Base-by-base conservation (phyloP, 2,113 vertebrate genomes). In the Calcarius ornatus region DNA sequence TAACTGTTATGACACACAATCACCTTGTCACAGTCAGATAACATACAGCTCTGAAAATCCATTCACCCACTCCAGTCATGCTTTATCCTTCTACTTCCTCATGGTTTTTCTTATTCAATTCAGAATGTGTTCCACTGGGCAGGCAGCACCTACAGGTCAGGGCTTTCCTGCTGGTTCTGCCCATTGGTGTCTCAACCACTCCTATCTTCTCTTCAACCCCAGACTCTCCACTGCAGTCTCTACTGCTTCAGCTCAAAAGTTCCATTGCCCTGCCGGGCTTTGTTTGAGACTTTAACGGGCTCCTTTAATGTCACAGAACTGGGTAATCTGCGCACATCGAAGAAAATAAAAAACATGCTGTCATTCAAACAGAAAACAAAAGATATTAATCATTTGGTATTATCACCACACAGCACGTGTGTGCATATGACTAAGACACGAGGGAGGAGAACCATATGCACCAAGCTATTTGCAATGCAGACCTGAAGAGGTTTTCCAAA, bases 401-500 rank as follows among this genome's bases (percentile, higher is more conserved):
- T 90, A 90, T 65, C 88, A 89, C 70, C 92, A 81, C 83, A 81
- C 28, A 93, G 78, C 79, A 95, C 48, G 24, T 86, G 86, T 72
- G 48, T 53, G 71, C 43, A 6, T 35, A 78, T 95, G 96, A 96
- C 91, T 97, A 96, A 97, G 81, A 81, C 63, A 53, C 37, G 91
- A 91, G 78, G 94, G 94, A 95, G 87, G 87, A 91, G 48, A 92
- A 81, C 89, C 91, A 81, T 87, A 94, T 94, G 93, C 48, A 92
- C 91, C 66, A 84, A 89, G 43, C 61, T 89, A 81, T 86, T 87
- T 73, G 81, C 81, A 85, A 82, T n/a, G 65, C 78, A 88, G 73
- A 89, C 79, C 38, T 51, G 77, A 54, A 11, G 5, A 91, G 30
- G 25, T 64, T 88, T 92, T 82, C 77, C 91, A 86, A 81, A 75